Base-by-base conservation (phyloP, 2,888 invertebrate genomes). In the Uropetala carovei region DNA sequence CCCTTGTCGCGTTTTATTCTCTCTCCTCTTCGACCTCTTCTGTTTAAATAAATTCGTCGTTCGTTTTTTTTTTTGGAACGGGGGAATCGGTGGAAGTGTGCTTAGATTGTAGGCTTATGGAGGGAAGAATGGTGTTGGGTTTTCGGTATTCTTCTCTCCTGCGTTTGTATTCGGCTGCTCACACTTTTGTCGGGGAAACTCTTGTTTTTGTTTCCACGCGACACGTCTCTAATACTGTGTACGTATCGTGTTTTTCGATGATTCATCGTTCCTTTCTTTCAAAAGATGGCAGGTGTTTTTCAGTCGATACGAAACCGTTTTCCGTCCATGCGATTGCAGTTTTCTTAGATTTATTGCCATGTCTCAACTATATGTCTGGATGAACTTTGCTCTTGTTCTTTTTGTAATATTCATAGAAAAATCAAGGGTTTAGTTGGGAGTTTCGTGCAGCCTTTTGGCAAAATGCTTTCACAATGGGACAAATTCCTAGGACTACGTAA, bases 21-120 rank as follows among this genome's bases (percentile, higher is more conserved):
- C 64, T 59, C 60, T 30, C 60, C 60, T 58, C 60, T 16, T 86
- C 86, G 60, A 68, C 68, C 89, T 64, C 64, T 89, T 64, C 58
- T 86, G 86, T 57, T 30, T 27, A n/a, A 89, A 89, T 68, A 89
- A 89, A 64, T 89, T 89, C 64, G 59, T 30, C 30, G 86, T 59
- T 89, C 64, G 43, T 43, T 56, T 27, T 60, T 68, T 68, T 60
- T 68, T 68, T 60, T 89, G 27, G 8, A 16, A 68, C 43, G 27
- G 22, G 43, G 56, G 43, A 89, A 64, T 18, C 43, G 89, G 60
- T 60, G n/a, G 43, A 1, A 43, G 43, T 43, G 43, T 43, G 43
- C 43, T 1, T 1, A 43, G 43, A 43, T 43, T 1, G 43, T 43
- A 43, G 43, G 43, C 43, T 43, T 5, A 5, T 1, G 43, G 43